phyloP scores from a whole-genome alignment of 1,140 invertebrate genomes.

The Atta colombica region DNA sequence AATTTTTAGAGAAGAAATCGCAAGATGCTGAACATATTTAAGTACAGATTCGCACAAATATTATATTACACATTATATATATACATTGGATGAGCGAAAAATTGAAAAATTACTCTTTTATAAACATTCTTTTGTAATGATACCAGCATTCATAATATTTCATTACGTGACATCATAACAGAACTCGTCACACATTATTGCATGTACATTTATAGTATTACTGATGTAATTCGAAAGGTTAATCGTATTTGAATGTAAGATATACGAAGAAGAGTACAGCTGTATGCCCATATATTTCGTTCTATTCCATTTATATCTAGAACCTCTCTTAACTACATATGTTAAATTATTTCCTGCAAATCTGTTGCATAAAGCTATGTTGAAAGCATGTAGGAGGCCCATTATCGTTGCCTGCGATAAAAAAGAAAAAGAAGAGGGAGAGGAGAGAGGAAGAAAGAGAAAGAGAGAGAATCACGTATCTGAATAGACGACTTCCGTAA shows the following conservation, averaged over 20 bases:
- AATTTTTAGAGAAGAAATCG: neutral
- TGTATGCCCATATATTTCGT: conserved; percentile 22
- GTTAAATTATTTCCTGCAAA: conserved; percentile 55
- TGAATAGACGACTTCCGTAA: conserved; percentile 54
- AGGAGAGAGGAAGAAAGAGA: neutral
- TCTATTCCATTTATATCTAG: conserved; percentile 47
- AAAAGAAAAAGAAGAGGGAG: conserved; percentile 8
- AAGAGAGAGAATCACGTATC: conserved; percentile 39
- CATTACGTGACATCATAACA: conserved; percentile 9
- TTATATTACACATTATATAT: neutral
- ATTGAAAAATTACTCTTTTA: neutral
- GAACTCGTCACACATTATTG: neutral
- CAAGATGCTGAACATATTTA: neutral
- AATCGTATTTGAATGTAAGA: conserved; percentile 46
- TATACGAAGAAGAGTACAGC: conserved; percentile 20
- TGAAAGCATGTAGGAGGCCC: conserved; percentile 19
- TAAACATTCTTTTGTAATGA: neutral
- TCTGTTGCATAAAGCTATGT: conserved; percentile 39
- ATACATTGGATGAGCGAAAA: neutral
- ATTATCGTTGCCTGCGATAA: conserved; percentile 12
- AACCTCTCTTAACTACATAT: conserved; percentile 43
- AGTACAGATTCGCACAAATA: neutral
- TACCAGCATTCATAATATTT: neutral
- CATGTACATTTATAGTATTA: neutral
- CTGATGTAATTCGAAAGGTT: conserved; percentile 42